Evolutionary conservation across 2,888 invertebrate species (phyloP).

Genomic region (Onthophagus sagittarius): DNA sequence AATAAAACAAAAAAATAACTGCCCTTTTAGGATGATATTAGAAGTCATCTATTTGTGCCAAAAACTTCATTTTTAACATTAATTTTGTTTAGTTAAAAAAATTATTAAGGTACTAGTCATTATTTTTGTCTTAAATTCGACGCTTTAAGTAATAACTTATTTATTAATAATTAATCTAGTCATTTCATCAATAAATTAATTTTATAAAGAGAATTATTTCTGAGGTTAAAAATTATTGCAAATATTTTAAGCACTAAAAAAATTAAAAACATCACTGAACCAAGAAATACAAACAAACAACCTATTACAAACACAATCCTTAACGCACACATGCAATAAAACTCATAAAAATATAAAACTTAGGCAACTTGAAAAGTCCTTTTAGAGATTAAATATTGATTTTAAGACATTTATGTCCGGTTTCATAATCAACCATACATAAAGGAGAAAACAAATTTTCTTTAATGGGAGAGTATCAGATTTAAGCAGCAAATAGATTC

Average conservation of each 20-base stretch:
- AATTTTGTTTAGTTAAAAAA: neutral
- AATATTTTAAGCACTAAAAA: conserved; percentile 25
- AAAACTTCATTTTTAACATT: conserved; percentile 3
- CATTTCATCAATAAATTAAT: neutral
- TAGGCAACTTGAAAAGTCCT: no score
- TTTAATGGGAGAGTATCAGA: no score
- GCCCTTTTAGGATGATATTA: neutral
- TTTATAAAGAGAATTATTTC: neutral
- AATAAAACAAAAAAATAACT: conserved; percentile 16
- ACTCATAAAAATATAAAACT: no score
- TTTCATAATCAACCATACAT: no score
- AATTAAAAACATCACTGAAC: neutral
- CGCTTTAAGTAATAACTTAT: conserved; percentile 22
- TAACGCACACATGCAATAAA: neutral
- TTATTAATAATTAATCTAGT: neutral
- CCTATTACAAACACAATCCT: neutral
- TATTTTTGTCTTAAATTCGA: conserved; percentile 15
- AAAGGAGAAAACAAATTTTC: no score
- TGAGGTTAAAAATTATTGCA: conserved; percentile 19
- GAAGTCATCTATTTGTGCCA: conserved; percentile 3
- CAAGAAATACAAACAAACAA: neutral
- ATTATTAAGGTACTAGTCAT: conserved; percentile 19
- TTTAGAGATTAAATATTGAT: no score
- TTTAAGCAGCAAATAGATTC: no score
- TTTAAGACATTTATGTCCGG: no score